A percentile compares a stretch with the other conserved stretches of the same genome.
Conservation (phyloP, 2,113 vertebrate genomes). For the Paracanthobrama guichenoti region DNA sequence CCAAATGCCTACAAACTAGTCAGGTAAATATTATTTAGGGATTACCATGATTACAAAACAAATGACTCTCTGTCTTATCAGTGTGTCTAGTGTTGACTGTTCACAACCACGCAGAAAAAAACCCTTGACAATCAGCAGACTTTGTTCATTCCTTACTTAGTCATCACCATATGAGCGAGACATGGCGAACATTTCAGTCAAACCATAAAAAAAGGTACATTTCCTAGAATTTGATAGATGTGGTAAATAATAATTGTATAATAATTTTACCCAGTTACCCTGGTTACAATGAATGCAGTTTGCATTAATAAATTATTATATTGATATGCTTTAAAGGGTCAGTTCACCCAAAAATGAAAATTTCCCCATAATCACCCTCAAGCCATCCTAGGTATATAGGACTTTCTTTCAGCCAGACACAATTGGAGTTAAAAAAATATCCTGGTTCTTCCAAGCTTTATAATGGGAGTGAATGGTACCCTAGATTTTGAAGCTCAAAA, state of each 20-base stretch:
- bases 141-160: slow-evolving; percentile 18
- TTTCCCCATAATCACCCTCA: too few relatives aligned
- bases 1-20: background rate
- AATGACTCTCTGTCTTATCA: background rate
- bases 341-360: too few relatives aligned
- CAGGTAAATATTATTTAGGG: background rate
- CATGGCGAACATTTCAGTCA: background rate
- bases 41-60: slow-evolving; percentile 31
- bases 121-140: background rate
- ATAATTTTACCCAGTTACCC: background rate
- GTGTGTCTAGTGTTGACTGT: background rate
- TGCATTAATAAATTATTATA: background rate
- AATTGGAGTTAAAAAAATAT: too few relatives aligned
- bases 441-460: too few relatives aligned
- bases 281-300: background rate
- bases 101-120: slow-evolving; percentile 19
- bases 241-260: background rate
- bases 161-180: slow-evolving; percentile 9
- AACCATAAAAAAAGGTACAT: background rate
- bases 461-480: too few relatives aligned
- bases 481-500: too few relatives aligned
- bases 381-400: too few relatives aligned
- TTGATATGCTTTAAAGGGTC: too few relatives aligned
- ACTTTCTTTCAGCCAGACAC: too few relatives aligned
- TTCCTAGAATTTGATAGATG: background rate